Conservation (phyloP, 2,113 vertebrate species). For the Echinops telfairi region DNA sequence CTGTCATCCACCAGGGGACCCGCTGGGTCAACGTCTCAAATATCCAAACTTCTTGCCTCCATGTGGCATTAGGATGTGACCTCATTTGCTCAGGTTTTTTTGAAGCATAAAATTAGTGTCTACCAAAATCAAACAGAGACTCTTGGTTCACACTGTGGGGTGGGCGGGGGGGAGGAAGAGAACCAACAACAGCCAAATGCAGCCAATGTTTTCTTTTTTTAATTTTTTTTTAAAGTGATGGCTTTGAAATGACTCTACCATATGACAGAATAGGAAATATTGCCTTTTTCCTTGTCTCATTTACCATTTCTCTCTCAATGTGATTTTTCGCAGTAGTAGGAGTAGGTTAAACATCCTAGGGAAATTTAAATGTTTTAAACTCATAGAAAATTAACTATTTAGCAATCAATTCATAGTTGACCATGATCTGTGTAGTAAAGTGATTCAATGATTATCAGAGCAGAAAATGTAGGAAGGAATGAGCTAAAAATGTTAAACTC, state of each 20-base stretch:
- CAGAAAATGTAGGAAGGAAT: slow-evolving; percentile 63
- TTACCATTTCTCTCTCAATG: slow-evolving; percentile 20
- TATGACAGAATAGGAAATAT: slow-evolving; percentile 1
- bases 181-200: background rate
- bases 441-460: slow-evolving; percentile 32
- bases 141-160: background rate
- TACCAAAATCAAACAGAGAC: slow-evolving; percentile 1
- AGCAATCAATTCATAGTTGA: slow-evolving; percentile 50
- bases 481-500: slow-evolving; percentile 67
- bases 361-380: background rate
- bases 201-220: slow-evolving; percentile 9
- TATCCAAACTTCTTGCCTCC: slow-evolving; percentile 43
- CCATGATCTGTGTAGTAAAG: background rate
- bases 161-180: background rate
- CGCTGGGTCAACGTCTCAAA: background rate
- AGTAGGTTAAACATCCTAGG: background rate
- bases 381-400: slow-evolving; percentile 46
- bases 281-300: background rate
- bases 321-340: background rate
- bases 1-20: slow-evolving; percentile 45
- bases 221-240: background rate
- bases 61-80: slow-evolving; percentile 26
- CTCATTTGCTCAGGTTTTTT: slow-evolving; percentile 9
- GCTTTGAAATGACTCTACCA: slow-evolving; percentile 10
- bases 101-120: slow-evolving; percentile 43